Evolutionary conservation across 2,797 vertebrate species (phyloP).

Genomic region (Thaleichthys pacificus): DNA sequence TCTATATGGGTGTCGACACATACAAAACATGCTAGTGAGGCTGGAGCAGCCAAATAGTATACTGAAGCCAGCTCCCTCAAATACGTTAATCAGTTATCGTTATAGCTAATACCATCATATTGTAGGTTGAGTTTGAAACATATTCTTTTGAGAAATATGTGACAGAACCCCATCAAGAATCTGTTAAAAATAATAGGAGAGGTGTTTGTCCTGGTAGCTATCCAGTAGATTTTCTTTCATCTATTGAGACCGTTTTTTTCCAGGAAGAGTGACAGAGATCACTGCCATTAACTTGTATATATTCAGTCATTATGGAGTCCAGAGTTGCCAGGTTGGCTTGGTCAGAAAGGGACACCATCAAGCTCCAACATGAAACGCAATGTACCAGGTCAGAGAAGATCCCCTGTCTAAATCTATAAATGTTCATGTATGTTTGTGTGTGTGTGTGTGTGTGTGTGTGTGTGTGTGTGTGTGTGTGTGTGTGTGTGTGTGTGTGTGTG

Average conservation of each 20-base stretch:
- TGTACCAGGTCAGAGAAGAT: slow-evolving; percentile 21
- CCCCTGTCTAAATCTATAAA: slow-evolving; percentile 23
- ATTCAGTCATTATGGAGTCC: neutral
- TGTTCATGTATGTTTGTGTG: neutral
- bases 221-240: too few relatives aligned
- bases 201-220: too few relatives aligned
- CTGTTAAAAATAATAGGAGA: too few relatives aligned
- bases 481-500: neutral
- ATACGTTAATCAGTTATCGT: neutral
- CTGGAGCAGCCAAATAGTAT: neutral
- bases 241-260: too few relatives aligned
- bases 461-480: too few relatives aligned
- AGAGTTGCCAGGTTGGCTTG: neutral
- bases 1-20: neutral
- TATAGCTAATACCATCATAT: too few relatives aligned
- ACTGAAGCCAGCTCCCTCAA: neutral
- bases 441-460: neutral
- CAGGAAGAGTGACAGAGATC: too few relatives aligned
- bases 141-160: too few relatives aligned
- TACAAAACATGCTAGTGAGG: neutral
- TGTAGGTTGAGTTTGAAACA: too few relatives aligned
- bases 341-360: slow-evolving; percentile 33
- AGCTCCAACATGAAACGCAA: slow-evolving; percentile 29
- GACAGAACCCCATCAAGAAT: too few relatives aligned
- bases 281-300: neutral